Conservation (phyloP, 2,797 vertebrate genomes). For the Syngnathus acus region DNA sequence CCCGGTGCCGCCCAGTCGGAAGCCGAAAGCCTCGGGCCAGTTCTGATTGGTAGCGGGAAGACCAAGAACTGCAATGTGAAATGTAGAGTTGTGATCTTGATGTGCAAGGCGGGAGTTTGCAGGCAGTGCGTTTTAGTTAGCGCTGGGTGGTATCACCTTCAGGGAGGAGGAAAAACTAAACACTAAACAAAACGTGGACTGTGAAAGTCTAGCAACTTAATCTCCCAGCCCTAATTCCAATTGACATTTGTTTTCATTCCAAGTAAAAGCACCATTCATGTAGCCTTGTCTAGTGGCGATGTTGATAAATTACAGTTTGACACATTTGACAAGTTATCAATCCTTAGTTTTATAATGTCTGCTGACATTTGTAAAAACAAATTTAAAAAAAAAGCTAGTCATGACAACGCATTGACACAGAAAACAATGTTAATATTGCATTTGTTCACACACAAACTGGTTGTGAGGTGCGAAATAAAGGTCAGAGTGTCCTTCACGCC, state of each 20-base stretch:
- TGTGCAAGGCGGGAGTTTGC: background rate
- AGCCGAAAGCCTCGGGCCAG: conserved; percentile 95
- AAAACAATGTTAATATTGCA: too few relatives aligned
- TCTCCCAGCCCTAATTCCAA: too few relatives aligned
- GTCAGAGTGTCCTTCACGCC: conserved; percentile 24
- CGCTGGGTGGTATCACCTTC: background rate
- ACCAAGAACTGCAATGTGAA: conserved; percentile 64
- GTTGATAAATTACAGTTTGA: background rate
- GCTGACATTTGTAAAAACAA: too few relatives aligned
- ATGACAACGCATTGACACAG: background rate
- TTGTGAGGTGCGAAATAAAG: conserved; percentile 30
- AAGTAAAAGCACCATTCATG: background rate
- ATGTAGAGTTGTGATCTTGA: background rate
- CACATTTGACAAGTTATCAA: background rate
- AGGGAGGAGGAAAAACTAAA: too few relatives aligned
- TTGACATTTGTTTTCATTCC: too few relatives aligned
- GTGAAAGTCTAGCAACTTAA: too few relatives aligned
- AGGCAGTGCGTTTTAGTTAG: background rate
- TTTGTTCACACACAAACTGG: background rate
- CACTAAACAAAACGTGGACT: too few relatives aligned
- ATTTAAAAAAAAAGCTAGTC: too few relatives aligned
- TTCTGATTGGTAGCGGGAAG: conserved; percentile 86
- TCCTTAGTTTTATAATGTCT: too few relatives aligned
- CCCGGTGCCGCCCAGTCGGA: conserved; percentile 80
- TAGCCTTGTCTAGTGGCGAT: background rate